Conservation (phyloP, 1,140 invertebrate species). For the Apis laboriosa region DNA sequence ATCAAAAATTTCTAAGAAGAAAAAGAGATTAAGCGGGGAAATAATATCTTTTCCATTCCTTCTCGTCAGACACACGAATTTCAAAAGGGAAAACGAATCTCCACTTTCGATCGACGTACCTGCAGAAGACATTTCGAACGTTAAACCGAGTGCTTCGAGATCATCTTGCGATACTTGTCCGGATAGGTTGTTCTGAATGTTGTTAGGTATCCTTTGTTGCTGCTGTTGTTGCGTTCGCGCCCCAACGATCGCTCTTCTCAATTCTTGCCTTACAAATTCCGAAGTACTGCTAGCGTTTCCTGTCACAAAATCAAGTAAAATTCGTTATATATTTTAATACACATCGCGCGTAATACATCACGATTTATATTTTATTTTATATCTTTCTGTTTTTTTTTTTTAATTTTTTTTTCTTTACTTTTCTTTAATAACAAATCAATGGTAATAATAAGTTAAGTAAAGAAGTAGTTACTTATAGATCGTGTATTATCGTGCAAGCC, state of each 20-base stretch:
- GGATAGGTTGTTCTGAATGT: conserved; percentile 77
- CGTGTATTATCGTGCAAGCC: conserved; percentile 33
- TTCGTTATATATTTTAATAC: not conserved
- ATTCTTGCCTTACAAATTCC: conserved; percentile 94
- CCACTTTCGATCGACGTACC: conserved; percentile 77
- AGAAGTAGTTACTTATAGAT: not conserved
- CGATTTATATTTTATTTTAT: not conserved
- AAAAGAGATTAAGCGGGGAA: not conserved
- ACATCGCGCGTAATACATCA: not conserved
- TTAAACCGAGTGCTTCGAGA: conserved; percentile 86
- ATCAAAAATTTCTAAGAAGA: not conserved
- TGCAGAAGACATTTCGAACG: conserved; percentile 85
- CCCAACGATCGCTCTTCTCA: conserved; percentile 91
- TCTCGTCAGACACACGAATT: not conserved
- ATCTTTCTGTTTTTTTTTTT: not conserved
- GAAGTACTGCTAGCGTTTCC: conserved; percentile 80
- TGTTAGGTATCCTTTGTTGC: conserved; percentile 76
- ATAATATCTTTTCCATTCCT: not conserved
- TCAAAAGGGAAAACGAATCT: not conserved
- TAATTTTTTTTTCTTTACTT: not conserved
- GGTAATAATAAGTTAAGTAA: not conserved
- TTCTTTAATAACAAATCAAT: not conserved
- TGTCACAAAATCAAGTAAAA: conserved; percentile 57
- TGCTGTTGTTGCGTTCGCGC: conserved; percentile 87
- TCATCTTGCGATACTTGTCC: conserved; percentile 83